Evolutionary conservation across 1,140 invertebrate genomes (phyloP), one percentile per base, ranked within the genome.

Genomic region (Tyrophagus putrescentiae): DNA sequence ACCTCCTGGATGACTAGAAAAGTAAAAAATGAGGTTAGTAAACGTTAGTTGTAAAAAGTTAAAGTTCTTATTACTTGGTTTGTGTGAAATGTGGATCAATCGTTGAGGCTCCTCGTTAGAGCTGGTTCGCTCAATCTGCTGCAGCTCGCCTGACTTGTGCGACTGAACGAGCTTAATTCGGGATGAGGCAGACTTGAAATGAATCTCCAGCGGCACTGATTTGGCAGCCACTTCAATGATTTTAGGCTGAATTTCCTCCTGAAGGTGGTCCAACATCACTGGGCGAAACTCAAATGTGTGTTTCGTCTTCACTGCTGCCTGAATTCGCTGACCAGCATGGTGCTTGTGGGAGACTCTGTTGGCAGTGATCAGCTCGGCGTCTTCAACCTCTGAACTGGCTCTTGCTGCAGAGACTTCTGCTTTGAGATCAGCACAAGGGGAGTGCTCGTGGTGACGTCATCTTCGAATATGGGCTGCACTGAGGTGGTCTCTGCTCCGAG

Each of bases 231-330:
- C 57, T 34, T 59, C 57, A 29, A 59, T 59, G 3, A 59, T 59
- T 45, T 45, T 18, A 28, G 57, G 57, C 27, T 59, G 39, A 45
- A 50, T 7, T 13, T 59, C 16, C 27, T 59, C 57, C 6, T 45
- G 57, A 2, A 54, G 13, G 9, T 54, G 52, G 16, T 41, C 34
- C n/a, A 59, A 18, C 7, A 27, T 31, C 27, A 59, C 57, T 5
- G 57, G 57, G 31, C 57, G 36, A 45, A 23, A 42, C 39, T 59
- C 57, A 45, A 59, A 41, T 16, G 57, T 59, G 27, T 59, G 57
- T 59, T 59, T 59, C 3, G 57, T 59, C 11, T 42, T n/a, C 1
- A 59, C 57, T 2, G 57, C 57, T 1, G 57, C 57, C 27, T 59
- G 16, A 16, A 59, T 44, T 3, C 52, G 52, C 39, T 39, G n/a